Base-by-base conservation (phyloP, 2,797 vertebrate species). In the Numenius phaeopus region DNA sequence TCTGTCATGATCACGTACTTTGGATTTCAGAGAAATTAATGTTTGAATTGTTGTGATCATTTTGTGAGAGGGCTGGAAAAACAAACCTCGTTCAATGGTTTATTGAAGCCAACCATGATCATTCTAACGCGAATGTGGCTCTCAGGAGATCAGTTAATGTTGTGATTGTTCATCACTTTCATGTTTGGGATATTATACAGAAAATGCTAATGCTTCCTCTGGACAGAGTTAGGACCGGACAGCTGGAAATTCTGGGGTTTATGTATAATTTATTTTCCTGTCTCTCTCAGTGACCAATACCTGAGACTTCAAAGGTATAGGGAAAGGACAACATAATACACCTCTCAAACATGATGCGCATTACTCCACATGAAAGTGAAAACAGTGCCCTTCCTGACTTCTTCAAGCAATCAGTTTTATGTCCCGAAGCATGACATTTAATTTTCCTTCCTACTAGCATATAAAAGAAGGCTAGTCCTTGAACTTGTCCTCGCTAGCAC, bases 391-490 rank as follows among this genome's bases (percentile, higher is more conserved):
- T 92, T 83, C 83, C 79, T 83, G 87, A 44, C 84, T 86, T 76
- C 83, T 88, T 75, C 69, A 49, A 39, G 91, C 82, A 76, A 50
- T 90, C 82, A 50, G 58, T 81, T 91, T 93, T 79, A 92, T 90
- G 85, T 94, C 87, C 89, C 0, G 2, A 85, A 91, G 87, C 95
- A 50, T 81, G 87, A 86, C 76, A 46, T 91, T 83, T 91, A 64
- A 95, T 96, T 97, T 95, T 88, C 72, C 83, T 91, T 95, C 76
- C 37, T 67, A 39, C 69, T 55, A 71, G 59, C 57, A 27, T 62
- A 52, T 57, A 24, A 72, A 75, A 72, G 90, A 64, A 71, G 78
- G 47, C 61, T 30, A 26, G 89, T 95, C 83, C 94, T 97, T 94
- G 90, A 97, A 96, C 86, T 89, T 78, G 76, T 80, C 87, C 89